Conservation (phyloP, 2,113 vertebrate genomes). For the Leucoraja erinaceus region DNA sequence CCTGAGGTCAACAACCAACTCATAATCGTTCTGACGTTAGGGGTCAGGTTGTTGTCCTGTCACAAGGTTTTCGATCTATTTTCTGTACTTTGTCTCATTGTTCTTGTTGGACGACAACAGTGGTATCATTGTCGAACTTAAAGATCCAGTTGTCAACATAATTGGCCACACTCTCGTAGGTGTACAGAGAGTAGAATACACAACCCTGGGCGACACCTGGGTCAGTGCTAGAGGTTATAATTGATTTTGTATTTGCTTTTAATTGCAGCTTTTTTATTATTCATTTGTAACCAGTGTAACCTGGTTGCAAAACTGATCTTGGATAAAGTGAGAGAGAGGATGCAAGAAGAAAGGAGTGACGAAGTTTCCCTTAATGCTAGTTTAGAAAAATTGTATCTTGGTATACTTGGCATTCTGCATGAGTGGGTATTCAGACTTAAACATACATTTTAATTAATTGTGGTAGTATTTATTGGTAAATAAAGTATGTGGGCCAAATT, state of each 20-base stretch:
- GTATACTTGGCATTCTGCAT: neutral
- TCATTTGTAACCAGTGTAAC: neutral
- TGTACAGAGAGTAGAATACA: no score
- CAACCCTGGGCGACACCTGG: no score
- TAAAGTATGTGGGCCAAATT: neutral
- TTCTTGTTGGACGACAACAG: no score
- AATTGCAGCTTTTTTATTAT: neutral
- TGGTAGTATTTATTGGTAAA: neutral
- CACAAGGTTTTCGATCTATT: no score
- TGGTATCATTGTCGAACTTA: no score
- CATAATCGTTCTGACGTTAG: no score
- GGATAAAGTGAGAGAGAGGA: neutral
- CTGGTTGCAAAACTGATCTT: neutral
- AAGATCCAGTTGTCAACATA: no score
- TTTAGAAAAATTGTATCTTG: neutral
- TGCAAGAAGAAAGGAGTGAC: neutral
- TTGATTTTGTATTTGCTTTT: neutral
- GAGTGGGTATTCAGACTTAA: neutral
- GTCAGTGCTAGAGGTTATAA: neutral
- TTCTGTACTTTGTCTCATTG: no score
- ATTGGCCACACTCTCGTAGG: no score
- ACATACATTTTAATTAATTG: neutral
- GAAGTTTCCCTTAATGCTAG: neutral
- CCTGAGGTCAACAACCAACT: no score
- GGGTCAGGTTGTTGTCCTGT: no score